Percentiles rank a stretch among this genome's conserved stretches.
phyloP scores from a whole-genome alignment of 2,797 vertebrate species.

The Morus bassanus region DNA sequence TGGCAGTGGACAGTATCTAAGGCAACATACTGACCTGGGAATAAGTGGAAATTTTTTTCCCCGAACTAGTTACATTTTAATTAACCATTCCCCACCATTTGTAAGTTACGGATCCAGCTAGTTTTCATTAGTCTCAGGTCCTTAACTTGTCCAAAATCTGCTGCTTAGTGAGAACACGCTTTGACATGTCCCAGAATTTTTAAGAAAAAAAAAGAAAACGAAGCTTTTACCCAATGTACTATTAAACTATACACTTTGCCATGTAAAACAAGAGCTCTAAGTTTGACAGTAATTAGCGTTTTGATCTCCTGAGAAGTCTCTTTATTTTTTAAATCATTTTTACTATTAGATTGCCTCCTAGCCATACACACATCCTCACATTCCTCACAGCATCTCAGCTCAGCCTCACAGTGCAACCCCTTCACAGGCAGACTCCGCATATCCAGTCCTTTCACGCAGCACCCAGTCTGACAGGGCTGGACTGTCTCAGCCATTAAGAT shows the following conservation, averaged over 20 bases:
- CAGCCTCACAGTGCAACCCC: neutral
- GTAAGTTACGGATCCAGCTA: neutral
- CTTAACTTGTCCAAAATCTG: neutral
- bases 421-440: neutral
- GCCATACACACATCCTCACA: neutral
- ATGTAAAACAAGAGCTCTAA: neutral
- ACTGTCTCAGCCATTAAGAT: neutral
- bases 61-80: neutral
- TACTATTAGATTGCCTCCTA: neutral
- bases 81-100: neutral
- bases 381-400: neutral
- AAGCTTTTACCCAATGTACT: neutral
- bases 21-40: neutral
- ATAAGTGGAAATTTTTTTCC: rapidly evolving
- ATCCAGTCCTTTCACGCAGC: too few species aligned
- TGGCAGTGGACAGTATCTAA: neutral
- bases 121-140: neutral
- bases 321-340: neutral
- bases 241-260: neutral
- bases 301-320: neutral
- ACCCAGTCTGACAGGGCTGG: neutral
- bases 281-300: neutral
- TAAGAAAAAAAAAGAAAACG: neutral
- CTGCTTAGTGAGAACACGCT: neutral
- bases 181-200: neutral